phyloP scores from a whole-genome alignment of 2,797 vertebrate genomes.

The Intellagama lesueurii region DNA sequence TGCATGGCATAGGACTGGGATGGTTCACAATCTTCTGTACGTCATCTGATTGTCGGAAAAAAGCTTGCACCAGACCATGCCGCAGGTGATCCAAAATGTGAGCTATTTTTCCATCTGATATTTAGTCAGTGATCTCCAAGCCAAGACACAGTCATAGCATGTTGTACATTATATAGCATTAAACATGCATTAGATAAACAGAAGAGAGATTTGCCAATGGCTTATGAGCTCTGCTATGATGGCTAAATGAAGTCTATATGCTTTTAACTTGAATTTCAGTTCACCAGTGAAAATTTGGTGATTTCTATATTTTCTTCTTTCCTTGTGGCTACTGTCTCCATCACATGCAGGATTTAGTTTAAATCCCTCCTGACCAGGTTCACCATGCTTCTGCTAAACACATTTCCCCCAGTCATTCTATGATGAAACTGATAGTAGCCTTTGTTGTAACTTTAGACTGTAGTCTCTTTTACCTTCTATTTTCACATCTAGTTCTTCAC shows the following conservation, averaged over 20 bases:
- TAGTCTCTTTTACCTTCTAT: not conserved
- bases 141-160: not conserved
- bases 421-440: not conserved
- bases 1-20: no score
- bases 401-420: not conserved
- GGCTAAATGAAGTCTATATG: not conserved
- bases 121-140: not conserved
- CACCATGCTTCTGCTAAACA: not conserved
- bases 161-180: no score
- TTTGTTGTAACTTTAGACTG: not conserved
- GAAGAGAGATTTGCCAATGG: not conserved
- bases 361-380: not conserved
- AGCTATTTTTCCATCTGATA: no score
- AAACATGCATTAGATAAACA: not conserved
- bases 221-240: not conserved
- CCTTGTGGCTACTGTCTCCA: not conserved
- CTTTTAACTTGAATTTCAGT: not conserved
- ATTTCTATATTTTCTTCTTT: not conserved
- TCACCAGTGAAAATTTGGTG: not conserved
- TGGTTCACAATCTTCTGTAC: no score
- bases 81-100: no score
- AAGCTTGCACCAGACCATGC: no score
- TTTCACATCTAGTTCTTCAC: not conserved
- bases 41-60: no score
- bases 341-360: not conserved